These are phyloP conservation scores for Lobophora halterata DNA, from an alignment of 2,888 invertebrate genomes.

Conservation along the genomic window DNA sequence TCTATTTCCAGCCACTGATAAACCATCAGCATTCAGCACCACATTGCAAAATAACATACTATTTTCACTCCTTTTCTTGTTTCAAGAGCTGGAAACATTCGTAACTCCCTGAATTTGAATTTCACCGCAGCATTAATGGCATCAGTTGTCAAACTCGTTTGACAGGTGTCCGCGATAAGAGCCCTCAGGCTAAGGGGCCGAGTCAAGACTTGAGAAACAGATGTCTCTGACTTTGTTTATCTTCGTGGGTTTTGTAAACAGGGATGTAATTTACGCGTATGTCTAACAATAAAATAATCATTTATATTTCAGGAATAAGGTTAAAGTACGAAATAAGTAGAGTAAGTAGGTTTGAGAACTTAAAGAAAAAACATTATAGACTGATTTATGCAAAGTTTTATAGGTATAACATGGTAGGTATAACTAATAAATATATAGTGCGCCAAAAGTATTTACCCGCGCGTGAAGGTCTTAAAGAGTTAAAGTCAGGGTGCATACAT, in stretches of 20 bases:
- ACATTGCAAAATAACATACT: no score
- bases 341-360: no score
- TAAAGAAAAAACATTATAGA: no score
- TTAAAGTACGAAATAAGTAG: no score
- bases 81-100: not conserved
- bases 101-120: constrained; percentile 2
- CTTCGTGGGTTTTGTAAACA: constrained; percentile 13
- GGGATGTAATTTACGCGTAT: constrained; percentile 5
- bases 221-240: constrained; percentile 21
- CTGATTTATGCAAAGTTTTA: no score
- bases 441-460: no score
- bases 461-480: not conserved
- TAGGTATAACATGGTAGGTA: no score
- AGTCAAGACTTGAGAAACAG: constrained; percentile 15
- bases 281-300: not conserved
- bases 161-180: constrained; percentile 24
- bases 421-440: no score
- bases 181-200: constrained; percentile 10
- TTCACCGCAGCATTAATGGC: constrained; percentile 18
- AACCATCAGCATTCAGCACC: no score
- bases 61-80: no score
- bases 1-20: no score
- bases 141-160: constrained; percentile 29
- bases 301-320: constrained; percentile 1
- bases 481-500: constrained; percentile 5